These are phyloP conservation scores for Dasyornis broadbenti DNA, from an alignment of 2,113 vertebrate genomes.

Conservation along the genomic window DNA sequence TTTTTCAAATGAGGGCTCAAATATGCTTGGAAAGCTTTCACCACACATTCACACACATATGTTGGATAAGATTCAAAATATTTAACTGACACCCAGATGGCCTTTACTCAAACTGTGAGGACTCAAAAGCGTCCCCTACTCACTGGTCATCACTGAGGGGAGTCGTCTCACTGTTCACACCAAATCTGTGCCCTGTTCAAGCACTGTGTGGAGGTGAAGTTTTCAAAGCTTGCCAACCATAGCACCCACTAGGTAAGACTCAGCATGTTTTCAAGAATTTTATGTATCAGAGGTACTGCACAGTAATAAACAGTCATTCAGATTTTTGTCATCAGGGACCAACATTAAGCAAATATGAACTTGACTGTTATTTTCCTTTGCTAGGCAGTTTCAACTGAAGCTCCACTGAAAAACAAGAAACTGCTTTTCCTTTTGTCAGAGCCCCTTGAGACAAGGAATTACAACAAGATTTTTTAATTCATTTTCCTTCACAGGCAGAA, in stretches of 20 bases:
- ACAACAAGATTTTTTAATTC: not conserved
- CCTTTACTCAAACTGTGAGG: not conserved
- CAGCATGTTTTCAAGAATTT: not conserved
- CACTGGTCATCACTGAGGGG: fast-evolving
- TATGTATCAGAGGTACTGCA: not conserved
- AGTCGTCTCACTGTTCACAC: not conserved
- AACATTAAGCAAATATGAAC: not conserved
- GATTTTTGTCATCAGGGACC: not conserved
- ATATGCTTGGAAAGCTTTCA: not conserved
- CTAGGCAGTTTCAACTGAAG: not conserved
- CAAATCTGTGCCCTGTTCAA: not conserved
- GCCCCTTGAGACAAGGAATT: not conserved
- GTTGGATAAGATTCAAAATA: not conserved
- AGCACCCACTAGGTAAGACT: not conserved
- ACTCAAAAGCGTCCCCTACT: not conserved
- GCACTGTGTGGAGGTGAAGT: not conserved
- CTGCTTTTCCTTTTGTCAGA: not conserved
- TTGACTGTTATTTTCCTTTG: not conserved
- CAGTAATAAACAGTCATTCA: not conserved
- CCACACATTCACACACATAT: fast-evolving
- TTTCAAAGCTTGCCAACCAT: not conserved
- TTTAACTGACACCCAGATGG: not conserved
- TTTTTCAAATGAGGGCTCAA: not conserved
- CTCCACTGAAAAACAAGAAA: not conserved
- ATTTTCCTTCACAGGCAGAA: not conserved